Percentiles rank a stretch among this genome's conserved stretches.
These are phyloP conservation scores for Mythimna ferrago DNA, from an alignment of 2,888 invertebrate genomes.

Conservation along the genomic window DNA sequence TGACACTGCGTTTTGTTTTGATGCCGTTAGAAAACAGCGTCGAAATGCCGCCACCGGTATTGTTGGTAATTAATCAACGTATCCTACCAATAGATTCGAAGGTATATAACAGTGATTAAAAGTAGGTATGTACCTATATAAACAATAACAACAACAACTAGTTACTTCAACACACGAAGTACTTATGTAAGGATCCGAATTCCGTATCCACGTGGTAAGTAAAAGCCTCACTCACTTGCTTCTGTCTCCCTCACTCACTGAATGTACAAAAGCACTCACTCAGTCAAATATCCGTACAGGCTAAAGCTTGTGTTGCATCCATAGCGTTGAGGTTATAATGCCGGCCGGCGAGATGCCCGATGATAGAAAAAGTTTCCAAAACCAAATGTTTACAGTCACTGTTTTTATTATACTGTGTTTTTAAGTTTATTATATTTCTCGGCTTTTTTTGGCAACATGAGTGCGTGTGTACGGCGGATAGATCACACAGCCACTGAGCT, in stretches of 20 bases:
- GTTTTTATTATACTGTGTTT: slow-evolving; percentile 33
- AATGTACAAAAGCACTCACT: slow-evolving; percentile 85
- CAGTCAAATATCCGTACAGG: slow-evolving; percentile 76
- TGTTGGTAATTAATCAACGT: background rate
- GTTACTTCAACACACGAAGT: slow-evolving; percentile 1
- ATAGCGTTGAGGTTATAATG: slow-evolving; percentile 76
- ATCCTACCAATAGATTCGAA: background rate
- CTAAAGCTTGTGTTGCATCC: slow-evolving; percentile 79
- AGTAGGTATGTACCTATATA: background rate
- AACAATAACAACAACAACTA: slow-evolving; percentile 48
- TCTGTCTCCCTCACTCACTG: slow-evolving; percentile 77
- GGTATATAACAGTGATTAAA: background rate
- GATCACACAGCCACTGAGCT: slow-evolving; percentile 88
- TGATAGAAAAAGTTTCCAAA: slow-evolving; percentile 58
- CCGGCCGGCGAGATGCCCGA: slow-evolving; percentile 70
- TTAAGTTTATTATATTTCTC: slow-evolving; percentile 37
- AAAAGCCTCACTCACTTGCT: slow-evolving; percentile 80
- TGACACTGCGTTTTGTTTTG: slow-evolving; percentile 60
- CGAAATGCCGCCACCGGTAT: slow-evolving; percentile 1
- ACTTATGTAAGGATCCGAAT: slow-evolving; percentile 19
- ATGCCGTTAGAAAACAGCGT: slow-evolving; percentile 45
- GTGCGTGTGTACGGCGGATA: slow-evolving; percentile 88
- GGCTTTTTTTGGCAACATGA: slow-evolving; percentile 74
- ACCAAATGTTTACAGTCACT: slow-evolving; percentile 41
- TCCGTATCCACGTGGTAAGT: slow-evolving; percentile 38